Conservation (phyloP, 1,140 invertebrate genomes). For the Diorhabda elongata region DNA sequence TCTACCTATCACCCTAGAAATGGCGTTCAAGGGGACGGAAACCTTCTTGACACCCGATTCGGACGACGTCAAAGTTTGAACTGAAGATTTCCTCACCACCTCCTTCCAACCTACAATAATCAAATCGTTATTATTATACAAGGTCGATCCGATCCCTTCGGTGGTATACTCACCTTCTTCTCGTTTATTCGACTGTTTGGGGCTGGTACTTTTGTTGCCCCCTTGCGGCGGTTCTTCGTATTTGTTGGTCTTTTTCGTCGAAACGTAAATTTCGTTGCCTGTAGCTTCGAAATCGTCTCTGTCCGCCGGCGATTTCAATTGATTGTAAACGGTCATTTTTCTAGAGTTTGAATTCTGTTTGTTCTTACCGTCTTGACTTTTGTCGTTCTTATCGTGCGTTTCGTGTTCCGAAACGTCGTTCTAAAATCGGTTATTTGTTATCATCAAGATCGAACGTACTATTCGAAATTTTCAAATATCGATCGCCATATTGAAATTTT, state of each 20-base stretch:
- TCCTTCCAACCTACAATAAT: slow-evolving; percentile 83
- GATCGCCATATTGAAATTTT: too few relatives aligned
- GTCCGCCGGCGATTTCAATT: slow-evolving; percentile 60
- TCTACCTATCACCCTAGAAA: slow-evolving; percentile 91
- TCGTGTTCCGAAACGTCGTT: slow-evolving; percentile 10
- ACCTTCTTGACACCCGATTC: slow-evolving; percentile 72
- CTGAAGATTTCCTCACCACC: slow-evolving; percentile 78
- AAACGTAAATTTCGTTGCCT: slow-evolving; percentile 57
- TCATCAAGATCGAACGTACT: too few relatives aligned
- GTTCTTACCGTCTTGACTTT: slow-evolving; percentile 8
- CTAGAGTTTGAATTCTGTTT: slow-evolving; percentile 35
- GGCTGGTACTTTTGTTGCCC: slow-evolving; percentile 51
- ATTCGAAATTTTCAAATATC: too few relatives aligned
- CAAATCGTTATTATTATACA: slow-evolving; percentile 49
- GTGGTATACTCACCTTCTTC: slow-evolving; percentile 64
- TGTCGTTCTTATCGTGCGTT: slow-evolving; percentile 10
- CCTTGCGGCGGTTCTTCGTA: slow-evolving; percentile 20
- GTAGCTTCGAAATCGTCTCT: slow-evolving; percentile 66
- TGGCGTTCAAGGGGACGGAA: slow-evolving; percentile 89
- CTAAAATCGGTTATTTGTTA: not conserved
- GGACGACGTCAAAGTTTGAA: slow-evolving; percentile 51
- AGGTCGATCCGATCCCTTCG: too few relatives aligned
- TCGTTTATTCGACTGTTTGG: slow-evolving; percentile 66
- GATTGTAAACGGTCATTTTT: slow-evolving; percentile 56
- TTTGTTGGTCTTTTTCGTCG: slow-evolving; percentile 35